phyloP scores from a whole-genome alignment of 2,113 vertebrate genomes.

The Empidonax traillii region DNA sequence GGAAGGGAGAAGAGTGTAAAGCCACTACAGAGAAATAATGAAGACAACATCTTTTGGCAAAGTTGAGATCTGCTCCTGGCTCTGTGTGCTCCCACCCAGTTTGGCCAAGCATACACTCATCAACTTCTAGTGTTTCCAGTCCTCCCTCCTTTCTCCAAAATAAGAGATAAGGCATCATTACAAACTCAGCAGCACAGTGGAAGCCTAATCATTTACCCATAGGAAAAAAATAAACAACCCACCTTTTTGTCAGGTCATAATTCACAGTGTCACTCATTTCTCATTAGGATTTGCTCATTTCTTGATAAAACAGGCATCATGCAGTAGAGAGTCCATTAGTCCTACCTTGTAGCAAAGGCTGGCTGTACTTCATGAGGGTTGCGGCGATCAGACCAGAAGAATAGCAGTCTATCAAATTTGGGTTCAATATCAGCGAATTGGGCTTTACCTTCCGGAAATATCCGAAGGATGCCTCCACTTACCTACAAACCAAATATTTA shows the following conservation, averaged over 20 bases:
- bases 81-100: background rate
- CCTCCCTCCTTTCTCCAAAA: background rate
- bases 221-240: background rate
- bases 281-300: background rate
- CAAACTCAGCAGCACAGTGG: background rate
- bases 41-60: background rate
- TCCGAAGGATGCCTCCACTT: constrained; percentile 94
- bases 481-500: constrained; percentile 76
- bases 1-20: background rate
- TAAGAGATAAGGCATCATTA: background rate
- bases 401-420: constrained; percentile 94
- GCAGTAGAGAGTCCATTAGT: background rate
- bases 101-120: background rate
- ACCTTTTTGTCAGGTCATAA: background rate
- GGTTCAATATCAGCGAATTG: constrained; percentile 99
- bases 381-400: constrained; percentile 98
- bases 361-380: constrained; percentile 99
- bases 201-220: background rate
- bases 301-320: background rate
- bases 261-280: background rate
- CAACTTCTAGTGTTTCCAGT: background rate
- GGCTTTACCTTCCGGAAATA: constrained; percentile 97
- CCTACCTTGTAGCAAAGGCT: constrained; percentile 91
- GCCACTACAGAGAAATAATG: background rate
- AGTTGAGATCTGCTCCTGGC: background rate